These are phyloP conservation scores for Mechanitis messenoides DNA, from an alignment of 2,888 invertebrate species.

Conservation along the genomic window DNA sequence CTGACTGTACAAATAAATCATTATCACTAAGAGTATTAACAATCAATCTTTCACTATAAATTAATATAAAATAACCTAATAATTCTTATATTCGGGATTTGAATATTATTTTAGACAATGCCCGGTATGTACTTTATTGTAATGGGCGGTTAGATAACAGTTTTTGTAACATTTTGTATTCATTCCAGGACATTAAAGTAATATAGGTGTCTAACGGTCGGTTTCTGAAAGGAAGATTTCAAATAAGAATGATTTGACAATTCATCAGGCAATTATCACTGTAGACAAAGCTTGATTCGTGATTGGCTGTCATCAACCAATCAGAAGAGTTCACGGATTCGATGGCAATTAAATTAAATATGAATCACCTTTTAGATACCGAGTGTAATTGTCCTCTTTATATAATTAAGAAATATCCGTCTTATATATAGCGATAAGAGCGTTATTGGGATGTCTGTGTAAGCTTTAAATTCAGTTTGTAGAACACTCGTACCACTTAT, in stretches of 20 bases:
- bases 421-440: conserved; percentile 65
- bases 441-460: conserved; percentile 37
- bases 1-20: conserved; percentile 11
- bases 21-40: conserved; percentile 8
- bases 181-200: conserved; percentile 56
- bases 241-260: too few relatives aligned
- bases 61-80: conserved; percentile 29
- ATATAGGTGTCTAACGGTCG: conserved; percentile 54
- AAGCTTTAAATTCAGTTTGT: conserved; percentile 35
- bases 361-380: too few relatives aligned
- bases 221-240: too few relatives aligned
- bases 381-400: conserved; percentile 52
- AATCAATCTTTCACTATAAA: conserved; percentile 13
- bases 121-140: conserved; percentile 19
- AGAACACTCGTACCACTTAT: conserved; percentile 19
- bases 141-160: conserved; percentile 32
- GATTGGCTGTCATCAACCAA: too few relatives aligned
- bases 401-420: conserved; percentile 67
- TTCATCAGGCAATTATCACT: too few relatives aligned
- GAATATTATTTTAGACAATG: conserved; percentile 51
- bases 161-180: conserved; percentile 72
- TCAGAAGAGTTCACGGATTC: too few relatives aligned
- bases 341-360: too few relatives aligned
- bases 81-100: conserved; percentile 51
- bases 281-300: too few relatives aligned